phyloP scores from a whole-genome alignment of 2,888 invertebrate genomes.

The Phrixothrix hirtus region DNA sequence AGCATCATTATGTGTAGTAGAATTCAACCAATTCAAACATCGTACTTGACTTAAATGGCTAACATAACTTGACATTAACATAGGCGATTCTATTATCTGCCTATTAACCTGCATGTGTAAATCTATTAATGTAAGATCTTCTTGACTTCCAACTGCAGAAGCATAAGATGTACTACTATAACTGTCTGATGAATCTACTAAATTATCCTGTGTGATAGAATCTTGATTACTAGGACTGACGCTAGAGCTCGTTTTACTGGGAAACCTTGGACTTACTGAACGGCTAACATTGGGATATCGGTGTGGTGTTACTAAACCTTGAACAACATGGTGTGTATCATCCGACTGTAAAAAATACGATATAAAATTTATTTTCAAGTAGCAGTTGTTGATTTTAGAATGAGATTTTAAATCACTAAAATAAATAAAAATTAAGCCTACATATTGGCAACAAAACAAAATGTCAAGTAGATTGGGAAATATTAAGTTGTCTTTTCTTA shows the following conservation, averaged over 20 bases:
- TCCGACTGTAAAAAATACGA: conserved; percentile 38
- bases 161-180: conserved; percentile 84
- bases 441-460: too few species aligned
- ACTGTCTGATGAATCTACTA: conserved; percentile 70
- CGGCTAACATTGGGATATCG: conserved; percentile 41
- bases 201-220: conserved; percentile 33
- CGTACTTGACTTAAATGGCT: conserved; percentile 84
- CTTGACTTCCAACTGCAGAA: conserved; percentile 90
- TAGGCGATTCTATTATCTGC: conserved; percentile 90
- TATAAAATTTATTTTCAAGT: too few species aligned
- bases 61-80: conserved; percentile 93
- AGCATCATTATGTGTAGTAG: conserved; percentile 71
- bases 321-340: conserved; percentile 45
- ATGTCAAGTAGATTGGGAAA: too few species aligned
- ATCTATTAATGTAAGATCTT: conserved; percentile 89
- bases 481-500: too few species aligned
- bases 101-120: conserved; percentile 87
- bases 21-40: conserved; percentile 71
- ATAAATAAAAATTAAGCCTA: too few species aligned
- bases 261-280: conserved; percentile 39
- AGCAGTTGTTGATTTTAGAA: too few species aligned
- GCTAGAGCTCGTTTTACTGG: conserved; percentile 6
- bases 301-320: conserved; percentile 53
- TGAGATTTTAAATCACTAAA: too few species aligned
- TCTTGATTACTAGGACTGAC: conserved; percentile 25